Base-by-base conservation (phyloP, 2,113 vertebrate species). In the Nannospalax galili region DNA sequence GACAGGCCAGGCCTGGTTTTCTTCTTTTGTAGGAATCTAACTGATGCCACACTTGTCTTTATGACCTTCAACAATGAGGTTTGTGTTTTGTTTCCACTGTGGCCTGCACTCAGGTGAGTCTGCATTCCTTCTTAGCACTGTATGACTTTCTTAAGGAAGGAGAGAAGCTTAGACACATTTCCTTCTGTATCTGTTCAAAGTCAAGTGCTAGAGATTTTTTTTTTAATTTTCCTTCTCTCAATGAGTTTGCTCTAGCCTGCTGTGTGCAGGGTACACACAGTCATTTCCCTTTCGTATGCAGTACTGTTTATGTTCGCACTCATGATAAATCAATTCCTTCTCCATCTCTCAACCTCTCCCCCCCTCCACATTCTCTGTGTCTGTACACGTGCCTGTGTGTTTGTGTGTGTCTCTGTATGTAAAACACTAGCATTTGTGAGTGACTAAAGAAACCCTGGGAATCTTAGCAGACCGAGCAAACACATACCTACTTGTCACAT, bases 21-120 rank as follows among this genome's bases (percentile, higher is more conserved):
- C 96, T 91, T 96, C 84, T 65, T 28, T 60, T 93, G 40, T 64
- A 74, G 94, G 73, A 97, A 92, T 84, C 65, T 94, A 88, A 86
- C 75, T 96, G 75, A 67, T 96, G 85, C 72, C 67, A 95, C 89
- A 87, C 48, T 88, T 3, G 82, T 93, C 96, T 97, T 96, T 93
- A 93, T 95, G 93, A 74, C 64, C 86, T 96, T 96, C 80, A 86
- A 60, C 58, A 90, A 87, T 58, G 82, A 97, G 95, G 65, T 84
- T 70, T 74, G 64, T 60, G 70, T 81, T 30, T 16, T 86, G 64
- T 58, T 12, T 7, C 70, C 96, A 87, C 3, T 56, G 62, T 0
- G 0, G 58, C 65, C 67, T 88, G n/a, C 45, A 42, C 48, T 93
- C 69, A 60, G 37, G 69, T 45, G 60, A 95, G 40, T 92, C 24